Base-by-base conservation (phyloP, 2,888 invertebrate genomes). In the Silvanus unidentatus region DNA sequence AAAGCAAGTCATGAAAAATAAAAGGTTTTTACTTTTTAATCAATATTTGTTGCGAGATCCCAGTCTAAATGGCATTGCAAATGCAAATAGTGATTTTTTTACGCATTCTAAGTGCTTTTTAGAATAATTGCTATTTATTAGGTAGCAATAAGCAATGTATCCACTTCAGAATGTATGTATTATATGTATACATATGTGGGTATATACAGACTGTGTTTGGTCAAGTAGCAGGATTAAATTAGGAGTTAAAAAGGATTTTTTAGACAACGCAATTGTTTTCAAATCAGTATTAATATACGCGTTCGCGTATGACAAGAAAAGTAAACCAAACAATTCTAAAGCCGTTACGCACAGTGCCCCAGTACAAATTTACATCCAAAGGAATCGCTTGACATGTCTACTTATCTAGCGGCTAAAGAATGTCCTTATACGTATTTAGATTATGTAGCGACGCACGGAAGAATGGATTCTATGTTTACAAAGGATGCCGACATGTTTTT, bases 351-450 rank as follows among this genome's bases (percentile, higher is more conserved):
- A 65, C 62, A 65, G 60, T 64, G 65, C 61, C 61, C 62, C 61
- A 60, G 61, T 61, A 69, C 68, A 69, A 69, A 70, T 70, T 70
- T 69, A 70, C 70, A 70, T 70, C 69, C 68, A 69, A 69, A 70
- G 69, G 69, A 68, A 67, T 69, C 66, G 66, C 55, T 58, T 68
- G 69, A 70, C 70, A 66, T 70, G 69, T 65, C 69, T 67, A 68
- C 68, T 69, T 68, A 69, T 68, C 69, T 68, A 66, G 60, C 64
- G 60, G 60, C 63, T 65, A 65, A 68, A 66, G 67, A 67, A 69
- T 69, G 68, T 68, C 67, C 69, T 69, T 69, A 65, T 69, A 67
- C 63, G 69, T 67, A 68, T 69, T 68, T 68, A 65, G 68, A 69
- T 69, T 67, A 66, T 65, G 65, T 61, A 60, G 61, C 62, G 64